phyloP scores from a whole-genome alignment of 1,140 invertebrate genomes.

The Magallana ariakensis region DNA sequence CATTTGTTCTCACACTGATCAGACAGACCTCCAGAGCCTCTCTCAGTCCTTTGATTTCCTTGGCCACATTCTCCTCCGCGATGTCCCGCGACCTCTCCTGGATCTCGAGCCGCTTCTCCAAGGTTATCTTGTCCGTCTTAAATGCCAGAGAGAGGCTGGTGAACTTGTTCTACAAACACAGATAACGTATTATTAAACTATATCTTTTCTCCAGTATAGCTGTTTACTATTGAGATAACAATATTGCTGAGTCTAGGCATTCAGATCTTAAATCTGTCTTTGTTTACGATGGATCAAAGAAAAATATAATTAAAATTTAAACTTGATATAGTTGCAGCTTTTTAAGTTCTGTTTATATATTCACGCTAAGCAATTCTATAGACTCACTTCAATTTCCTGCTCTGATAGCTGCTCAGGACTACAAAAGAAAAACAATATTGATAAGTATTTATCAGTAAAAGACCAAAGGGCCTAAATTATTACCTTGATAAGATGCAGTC shows the following conservation, averaged over 20 bases:
- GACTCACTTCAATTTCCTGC: slow-evolving; percentile 75
- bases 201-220: not conserved
- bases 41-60: slow-evolving; percentile 79
- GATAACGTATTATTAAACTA: not conserved
- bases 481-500: too few species aligned
- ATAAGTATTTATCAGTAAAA: slow-evolving; percentile 7
- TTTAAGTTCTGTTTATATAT: not conserved
- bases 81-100: slow-evolving; percentile 81
- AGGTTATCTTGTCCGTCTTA: slow-evolving; percentile 81
- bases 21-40: slow-evolving; percentile 75
- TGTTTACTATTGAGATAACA: not conserved
- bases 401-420: slow-evolving; percentile 75
- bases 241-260: not conserved
- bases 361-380: not conserved
- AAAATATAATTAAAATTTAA: too few species aligned
- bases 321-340: too few species aligned
- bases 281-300: too few species aligned
- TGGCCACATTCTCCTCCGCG: slow-evolving; percentile 81
- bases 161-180: slow-evolving; percentile 79
- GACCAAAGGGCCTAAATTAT: too few species aligned
- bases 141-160: slow-evolving; percentile 81
- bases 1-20: not conserved
- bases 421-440: slow-evolving; percentile 61
- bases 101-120: slow-evolving; percentile 79
- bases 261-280: not conserved